These are phyloP conservation scores for Oegoconia quadripuncta DNA, from an alignment of 2,888 invertebrate genomes.

Conservation along the genomic window DNA sequence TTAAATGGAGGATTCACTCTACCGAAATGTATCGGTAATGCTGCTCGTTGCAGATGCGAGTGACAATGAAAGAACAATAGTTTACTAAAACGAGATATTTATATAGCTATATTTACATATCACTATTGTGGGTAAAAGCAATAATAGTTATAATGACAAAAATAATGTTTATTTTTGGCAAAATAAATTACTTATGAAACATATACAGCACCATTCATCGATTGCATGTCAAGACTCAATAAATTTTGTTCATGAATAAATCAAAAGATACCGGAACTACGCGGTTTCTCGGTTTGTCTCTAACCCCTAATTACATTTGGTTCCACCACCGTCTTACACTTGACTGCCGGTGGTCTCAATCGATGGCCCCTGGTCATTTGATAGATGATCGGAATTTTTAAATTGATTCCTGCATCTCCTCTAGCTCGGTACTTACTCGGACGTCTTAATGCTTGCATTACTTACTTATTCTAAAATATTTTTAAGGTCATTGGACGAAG, in stretches of 20 bases:
- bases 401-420: neutral
- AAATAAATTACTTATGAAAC: neutral
- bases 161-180: too few relatives aligned
- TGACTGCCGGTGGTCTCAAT: slow-evolving; percentile 42
- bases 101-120: too few relatives aligned
- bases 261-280: slow-evolving; percentile 49
- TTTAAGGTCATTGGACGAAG: slow-evolving; percentile 10
- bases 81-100: too few relatives aligned
- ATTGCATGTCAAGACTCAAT: slow-evolving; percentile 33
- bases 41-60: too few relatives aligned
- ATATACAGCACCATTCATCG: slow-evolving; percentile 4
- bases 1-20: too few relatives aligned
- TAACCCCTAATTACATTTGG: slow-evolving; percentile 49
- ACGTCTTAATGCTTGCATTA: neutral
- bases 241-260: slow-evolving; percentile 29
- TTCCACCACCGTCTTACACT: slow-evolving; percentile 31
- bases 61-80: too few relatives aligned
- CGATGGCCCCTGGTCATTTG: slow-evolving; percentile 8
- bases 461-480: too few relatives aligned
- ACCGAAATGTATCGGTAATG: too few relatives aligned
- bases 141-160: too few relatives aligned
- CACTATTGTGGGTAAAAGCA: too few relatives aligned
- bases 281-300: slow-evolving; percentile 40
- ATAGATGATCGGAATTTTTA: slow-evolving; percentile 9
- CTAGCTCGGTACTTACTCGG: neutral